Evolutionary conservation across 23 tunicate genomes (phyloP).

Genomic region (Clavelina lepadiformis): DNA sequence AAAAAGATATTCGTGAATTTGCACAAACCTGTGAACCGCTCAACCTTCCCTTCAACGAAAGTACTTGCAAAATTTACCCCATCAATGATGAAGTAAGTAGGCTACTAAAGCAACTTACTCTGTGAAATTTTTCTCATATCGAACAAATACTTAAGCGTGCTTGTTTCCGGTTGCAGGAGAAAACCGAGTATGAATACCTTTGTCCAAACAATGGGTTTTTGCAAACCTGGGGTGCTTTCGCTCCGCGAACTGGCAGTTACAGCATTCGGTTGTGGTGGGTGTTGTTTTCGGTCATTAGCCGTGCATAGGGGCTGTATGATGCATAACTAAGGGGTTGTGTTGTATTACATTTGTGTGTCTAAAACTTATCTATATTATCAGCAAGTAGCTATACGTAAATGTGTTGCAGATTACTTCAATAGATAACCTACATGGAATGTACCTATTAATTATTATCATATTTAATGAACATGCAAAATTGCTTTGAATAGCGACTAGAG

Average conservation of each 20-base stretch:
- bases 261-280: conserved; percentile 40
- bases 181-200: conserved; percentile 20
- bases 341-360: too few relatives aligned
- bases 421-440: too few relatives aligned
- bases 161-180: conserved; percentile 26
- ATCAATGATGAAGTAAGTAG: conserved; percentile 37
- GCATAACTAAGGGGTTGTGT: too few relatives aligned
- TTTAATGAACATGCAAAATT: too few relatives aligned
- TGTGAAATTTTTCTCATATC: too few relatives aligned
- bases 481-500: too few relatives aligned
- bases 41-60: conserved; percentile 38
- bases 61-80: conserved; percentile 28
- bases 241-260: conserved; percentile 6
- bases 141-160: not conserved
- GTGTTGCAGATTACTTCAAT: too few relatives aligned
- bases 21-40: conserved; percentile 38
- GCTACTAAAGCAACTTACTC: too few relatives aligned
- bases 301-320: too few relatives aligned
- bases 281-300: not conserved
- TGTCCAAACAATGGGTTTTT: conserved; percentile 55
- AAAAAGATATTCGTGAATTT: conserved; percentile 10
- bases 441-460: too few relatives aligned
- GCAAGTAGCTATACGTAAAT: too few relatives aligned
- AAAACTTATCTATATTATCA: too few relatives aligned
- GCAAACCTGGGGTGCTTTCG: conserved; percentile 56